Percentiles rank a stretch among this genome's conserved stretches.
Evolutionary conservation across 2,113 vertebrate genomes (phyloP).

Genomic region (Oplegnathus fasciatus): DNA sequence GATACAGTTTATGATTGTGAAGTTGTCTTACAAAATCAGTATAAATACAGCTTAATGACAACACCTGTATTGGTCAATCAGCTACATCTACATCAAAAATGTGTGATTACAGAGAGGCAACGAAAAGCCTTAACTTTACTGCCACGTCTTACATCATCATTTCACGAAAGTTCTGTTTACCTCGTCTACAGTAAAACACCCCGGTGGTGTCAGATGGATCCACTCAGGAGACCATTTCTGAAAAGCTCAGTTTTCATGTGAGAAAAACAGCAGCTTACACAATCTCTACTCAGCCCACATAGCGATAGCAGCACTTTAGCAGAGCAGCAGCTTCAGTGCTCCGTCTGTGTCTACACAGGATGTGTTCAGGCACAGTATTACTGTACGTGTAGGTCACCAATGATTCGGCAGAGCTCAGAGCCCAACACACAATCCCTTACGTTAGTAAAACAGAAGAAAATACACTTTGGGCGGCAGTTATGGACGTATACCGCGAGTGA

Average conservation of each 20-base stretch:
- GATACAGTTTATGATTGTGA: not conserved
- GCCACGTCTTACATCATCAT: not conserved
- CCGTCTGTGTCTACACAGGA: not conserved
- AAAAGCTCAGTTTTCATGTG: not conserved
- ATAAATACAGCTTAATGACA: not conserved
- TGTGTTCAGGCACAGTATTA: not conserved
- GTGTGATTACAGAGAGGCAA: not conserved
- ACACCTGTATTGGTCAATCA: not conserved
- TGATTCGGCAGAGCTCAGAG: not conserved
- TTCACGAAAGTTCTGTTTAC: not conserved
- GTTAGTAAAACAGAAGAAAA: not conserved
- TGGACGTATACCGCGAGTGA: not conserved
- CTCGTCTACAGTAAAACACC: not conserved
- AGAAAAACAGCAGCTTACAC: not conserved
- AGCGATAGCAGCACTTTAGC: too few relatives aligned
- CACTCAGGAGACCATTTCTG: not conserved
- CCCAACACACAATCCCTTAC: not conserved
- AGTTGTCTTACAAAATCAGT: not conserved
- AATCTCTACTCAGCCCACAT: not conserved
- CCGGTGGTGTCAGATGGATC: not conserved
- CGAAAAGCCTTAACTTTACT: not conserved
- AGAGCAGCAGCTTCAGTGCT: not conserved
- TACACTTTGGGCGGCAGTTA: not conserved
- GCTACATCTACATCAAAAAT: not conserved
- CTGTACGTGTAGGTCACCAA: not conserved